These are phyloP conservation scores for Agraylea sexmaculata DNA, from an alignment of 1,140 invertebrate species.

Conservation along the genomic window DNA sequence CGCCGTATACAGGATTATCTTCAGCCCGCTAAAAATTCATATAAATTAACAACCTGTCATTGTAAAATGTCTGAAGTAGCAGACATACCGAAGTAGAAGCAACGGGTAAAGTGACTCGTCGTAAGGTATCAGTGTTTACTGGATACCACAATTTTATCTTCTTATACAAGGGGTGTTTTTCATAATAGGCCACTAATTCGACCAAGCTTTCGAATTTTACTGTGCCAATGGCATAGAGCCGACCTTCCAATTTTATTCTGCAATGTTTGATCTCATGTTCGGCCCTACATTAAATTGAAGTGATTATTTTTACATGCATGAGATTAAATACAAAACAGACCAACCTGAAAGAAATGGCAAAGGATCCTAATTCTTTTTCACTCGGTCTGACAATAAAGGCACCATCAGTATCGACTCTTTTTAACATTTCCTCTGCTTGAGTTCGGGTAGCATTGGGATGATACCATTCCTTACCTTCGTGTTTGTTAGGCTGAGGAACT, in stretches of 20 bases:
- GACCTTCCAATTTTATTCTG: conserved; percentile 80
- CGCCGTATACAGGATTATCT: conserved; percentile 59
- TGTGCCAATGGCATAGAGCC: conserved; percentile 79
- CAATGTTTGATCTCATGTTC: conserved; percentile 94
- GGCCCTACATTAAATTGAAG: conserved; percentile 49
- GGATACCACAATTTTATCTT: conserved; percentile 78
- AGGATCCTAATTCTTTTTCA: conserved; percentile 72
- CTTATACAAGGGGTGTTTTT: conserved; percentile 79
- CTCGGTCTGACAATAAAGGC: conserved; percentile 85
- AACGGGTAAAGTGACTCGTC: conserved; percentile 50
- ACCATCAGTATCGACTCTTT: conserved; percentile 71
- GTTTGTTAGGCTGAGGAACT: conserved; percentile 88
- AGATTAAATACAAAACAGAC: conserved; percentile 11
- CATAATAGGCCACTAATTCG: conserved; percentile 83
- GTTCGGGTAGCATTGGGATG: conserved; percentile 66
- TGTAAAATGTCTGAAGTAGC: neutral
- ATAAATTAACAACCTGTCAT: conserved; percentile 7
- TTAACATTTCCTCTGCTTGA: conserved; percentile 78
- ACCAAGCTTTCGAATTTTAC: conserved; percentile 90
- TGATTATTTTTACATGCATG: neutral
- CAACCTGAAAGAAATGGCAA: conserved; percentile 91
- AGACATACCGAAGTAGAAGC: conserved; percentile 3
- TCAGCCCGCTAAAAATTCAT: conserved; percentile 43
- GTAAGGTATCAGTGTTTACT: conserved; percentile 69
- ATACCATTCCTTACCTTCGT: conserved; percentile 92